Evolutionary conservation across 2,797 vertebrate species (phyloP), one percentile per base, ranked within the genome.

Genomic region (Dallia pectoralis): DNA sequence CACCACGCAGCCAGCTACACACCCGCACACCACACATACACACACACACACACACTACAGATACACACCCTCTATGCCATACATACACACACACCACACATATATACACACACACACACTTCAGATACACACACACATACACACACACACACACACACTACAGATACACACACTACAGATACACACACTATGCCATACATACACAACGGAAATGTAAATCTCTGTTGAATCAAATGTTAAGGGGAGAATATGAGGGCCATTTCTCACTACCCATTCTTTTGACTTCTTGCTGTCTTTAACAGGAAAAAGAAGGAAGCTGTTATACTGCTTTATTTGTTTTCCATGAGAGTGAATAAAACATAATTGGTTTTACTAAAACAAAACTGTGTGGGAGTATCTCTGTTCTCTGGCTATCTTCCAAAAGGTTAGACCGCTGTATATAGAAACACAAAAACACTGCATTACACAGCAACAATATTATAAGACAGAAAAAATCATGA

Each of bases 301-400:
- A 66, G 72, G 69, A 87, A 80, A 40, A 62, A 78, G 73, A 87
- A 76, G 36, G 70, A 69, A 80, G 82, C 72, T 84, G 82, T 88
- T 74, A 86, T 3, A 51, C 47, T 75, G 40, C 79, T 79, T 63
- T 30, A 75, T 79, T 85, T 77, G 75, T 86, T 87, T 86, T 74
- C 62, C 70, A 75, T 81, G 30, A 27, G 78, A 72, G 6, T 79
- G 15, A 64, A 53, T 81, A 86, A 77, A 75, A 82, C n/a, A n/a
- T n/a, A 74, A 70, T 53, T 71, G 49, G 36, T 88, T 74, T 89
- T 85, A 67, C 76, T 79, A 77, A 79, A 85, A 84, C 25, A 67
- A 0, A 81, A 79, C 30, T 78, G 56, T 73, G 70, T 81, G 22
- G 14, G 73, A 69, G 59, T 73, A 70, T 68, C 18, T 64, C 75